phyloP scores from a whole-genome alignment of 2,888 invertebrate species.

The Scaptomyza caliginosa region DNA sequence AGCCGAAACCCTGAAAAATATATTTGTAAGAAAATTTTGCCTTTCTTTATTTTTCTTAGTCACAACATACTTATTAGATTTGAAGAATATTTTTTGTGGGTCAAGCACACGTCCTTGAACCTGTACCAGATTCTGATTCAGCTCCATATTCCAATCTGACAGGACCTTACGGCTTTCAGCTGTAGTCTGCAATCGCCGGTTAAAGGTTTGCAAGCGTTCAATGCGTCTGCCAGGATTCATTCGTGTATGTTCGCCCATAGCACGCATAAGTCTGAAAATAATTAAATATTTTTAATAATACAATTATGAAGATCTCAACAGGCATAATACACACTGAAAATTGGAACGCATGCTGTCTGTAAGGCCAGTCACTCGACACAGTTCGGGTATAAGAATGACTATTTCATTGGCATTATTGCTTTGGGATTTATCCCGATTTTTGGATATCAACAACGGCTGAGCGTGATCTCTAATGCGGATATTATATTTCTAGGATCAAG shows the following conservation, averaged over 20 bases:
- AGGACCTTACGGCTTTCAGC: slow-evolving; percentile 87
- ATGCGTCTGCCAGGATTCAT: slow-evolving; percentile 90
- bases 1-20: slow-evolving; percentile 68
- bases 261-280: slow-evolving; percentile 86
- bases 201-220: slow-evolving; percentile 88
- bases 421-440: slow-evolving; percentile 87
- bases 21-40: not conserved
- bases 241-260: slow-evolving; percentile 90
- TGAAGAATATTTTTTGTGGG: slow-evolving; percentile 87
- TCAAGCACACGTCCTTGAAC: slow-evolving; percentile 88
- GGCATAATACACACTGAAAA: slow-evolving; percentile 86
- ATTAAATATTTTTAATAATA: not conserved
- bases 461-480: slow-evolving; percentile 86
- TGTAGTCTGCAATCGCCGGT: slow-evolving; percentile 86
- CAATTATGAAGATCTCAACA: not conserved
- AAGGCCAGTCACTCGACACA: slow-evolving; percentile 93
- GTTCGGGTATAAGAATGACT: slow-evolving; percentile 91
- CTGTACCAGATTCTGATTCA: slow-evolving; percentile 87
- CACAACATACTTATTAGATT: slow-evolving; percentile 67
- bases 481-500: slow-evolving; percentile 87
- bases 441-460: slow-evolving; percentile 93
- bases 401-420: slow-evolving; percentile 88
- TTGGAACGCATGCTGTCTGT: slow-evolving; percentile 88
- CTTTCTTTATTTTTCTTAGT: not conserved
- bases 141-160: slow-evolving; percentile 88